A percentile compares a stretch with the other conserved stretches of the same genome.
Conservation (phyloP, 2,113 vertebrate genomes). For the Salminus brasiliensis region DNA sequence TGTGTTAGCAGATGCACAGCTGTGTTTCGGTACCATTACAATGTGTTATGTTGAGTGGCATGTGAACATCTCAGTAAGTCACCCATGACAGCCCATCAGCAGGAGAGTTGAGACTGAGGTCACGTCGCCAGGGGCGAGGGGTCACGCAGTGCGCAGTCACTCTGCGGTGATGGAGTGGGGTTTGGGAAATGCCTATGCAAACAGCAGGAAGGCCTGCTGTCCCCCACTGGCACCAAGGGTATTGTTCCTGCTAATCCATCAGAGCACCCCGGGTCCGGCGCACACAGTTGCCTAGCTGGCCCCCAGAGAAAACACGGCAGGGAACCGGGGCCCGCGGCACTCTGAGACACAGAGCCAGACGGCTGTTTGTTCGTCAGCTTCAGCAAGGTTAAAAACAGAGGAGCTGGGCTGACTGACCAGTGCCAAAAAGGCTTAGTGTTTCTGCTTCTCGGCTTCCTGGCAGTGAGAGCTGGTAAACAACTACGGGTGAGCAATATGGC, state of each 20-base stretch:
- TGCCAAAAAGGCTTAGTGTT: slow-evolving; percentile 4
- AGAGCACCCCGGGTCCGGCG: slow-evolving; percentile 64
- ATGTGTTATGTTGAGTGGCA: slow-evolving; percentile 28
- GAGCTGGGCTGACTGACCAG: not conserved
- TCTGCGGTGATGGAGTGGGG: slow-evolving; percentile 62
- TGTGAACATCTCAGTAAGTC: slow-evolving; percentile 26
- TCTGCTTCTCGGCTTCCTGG: not conserved
- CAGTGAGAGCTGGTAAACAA: not conserved
- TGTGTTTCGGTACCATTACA: not conserved
- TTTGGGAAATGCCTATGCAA: slow-evolving; percentile 73
- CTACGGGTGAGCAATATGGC: too few species aligned
- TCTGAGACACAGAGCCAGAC: slow-evolving; percentile 53
- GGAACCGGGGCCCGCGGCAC: slow-evolving; percentile 54
- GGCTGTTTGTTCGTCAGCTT: slow-evolving; percentile 63
- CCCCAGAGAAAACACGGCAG: slow-evolving; percentile 66
- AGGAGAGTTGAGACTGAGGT: slow-evolving; percentile 30
- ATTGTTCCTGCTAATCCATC: slow-evolving; percentile 73
- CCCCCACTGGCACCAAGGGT: slow-evolving; percentile 72
- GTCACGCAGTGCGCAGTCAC: slow-evolving; percentile 64
- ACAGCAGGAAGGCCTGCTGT: slow-evolving; percentile 69
- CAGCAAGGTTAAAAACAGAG: slow-evolving; percentile 37
- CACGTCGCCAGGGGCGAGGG: slow-evolving; percentile 37
- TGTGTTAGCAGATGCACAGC: not conserved
- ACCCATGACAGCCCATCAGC: slow-evolving; percentile 20
- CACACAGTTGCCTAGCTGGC: slow-evolving; percentile 60